These are phyloP conservation scores for Sanderia malayensis DNA, from an alignment of 30 jellyfish, hydroid and myxozoan species.

Conservation along the genomic window DNA sequence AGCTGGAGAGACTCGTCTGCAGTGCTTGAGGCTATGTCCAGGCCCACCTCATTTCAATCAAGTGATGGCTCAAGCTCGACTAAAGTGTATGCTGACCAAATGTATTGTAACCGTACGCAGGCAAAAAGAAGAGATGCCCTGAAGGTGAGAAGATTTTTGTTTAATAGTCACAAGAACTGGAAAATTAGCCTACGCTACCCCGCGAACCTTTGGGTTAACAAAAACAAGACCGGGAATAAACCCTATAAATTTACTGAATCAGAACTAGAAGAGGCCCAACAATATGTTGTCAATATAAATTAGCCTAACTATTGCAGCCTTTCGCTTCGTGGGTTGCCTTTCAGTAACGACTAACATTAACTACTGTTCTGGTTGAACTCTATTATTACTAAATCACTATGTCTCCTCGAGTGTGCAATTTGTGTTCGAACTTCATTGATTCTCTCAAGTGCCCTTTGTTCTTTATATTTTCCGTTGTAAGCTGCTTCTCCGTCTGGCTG, in stretches of 20 bases:
- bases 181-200: neutral
- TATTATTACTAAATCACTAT: neutral
- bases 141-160: neutral
- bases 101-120: too few species aligned
- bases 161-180: neutral
- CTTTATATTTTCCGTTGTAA: too few species aligned
- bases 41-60: too few species aligned
- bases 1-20: too few species aligned
- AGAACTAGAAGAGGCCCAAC: neutral
- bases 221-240: neutral
- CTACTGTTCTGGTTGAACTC: conserved; percentile 5
- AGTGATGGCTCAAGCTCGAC: too few species aligned
- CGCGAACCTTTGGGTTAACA: neutral
- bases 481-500: too few species aligned
- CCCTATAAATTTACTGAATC: neutral
- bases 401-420: conserved; percentile 4
- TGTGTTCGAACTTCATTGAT: neutral
- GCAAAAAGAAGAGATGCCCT: neutral
- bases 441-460: neutral
- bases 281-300: neutral
- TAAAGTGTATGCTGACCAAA: too few species aligned
- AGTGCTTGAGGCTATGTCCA: too few species aligned
- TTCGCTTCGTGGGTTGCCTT: conserved; percentile 6
- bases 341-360: neutral
- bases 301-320: neutral